These are phyloP conservation scores for Scatophagus argus DNA, from an alignment of 2,113 vertebrate species.

Conservation along the genomic window DNA sequence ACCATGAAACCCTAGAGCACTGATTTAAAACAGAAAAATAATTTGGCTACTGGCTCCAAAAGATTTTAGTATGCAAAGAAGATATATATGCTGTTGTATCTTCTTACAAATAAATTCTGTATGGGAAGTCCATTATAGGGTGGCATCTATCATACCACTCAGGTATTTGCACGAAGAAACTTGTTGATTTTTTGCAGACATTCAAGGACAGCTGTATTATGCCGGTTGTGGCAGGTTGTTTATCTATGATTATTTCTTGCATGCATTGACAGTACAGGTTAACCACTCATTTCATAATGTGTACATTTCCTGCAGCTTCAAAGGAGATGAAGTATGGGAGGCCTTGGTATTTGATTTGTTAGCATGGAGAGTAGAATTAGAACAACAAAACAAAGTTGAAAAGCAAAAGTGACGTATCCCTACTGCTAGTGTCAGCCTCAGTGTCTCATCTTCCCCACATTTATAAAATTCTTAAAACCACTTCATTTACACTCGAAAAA, in stretches of 20 bases:
- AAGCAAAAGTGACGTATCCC: neutral
- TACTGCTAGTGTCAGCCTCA: neutral
- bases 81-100: neutral
- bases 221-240: neutral
- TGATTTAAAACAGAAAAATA: no score
- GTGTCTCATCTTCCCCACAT: neutral
- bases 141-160: neutral
- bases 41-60: neutral
- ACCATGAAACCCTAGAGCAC: no score
- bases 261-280: neutral
- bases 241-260: neutral
- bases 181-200: neutral
- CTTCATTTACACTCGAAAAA: neutral
- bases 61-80: neutral
- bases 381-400: neutral
- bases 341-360: neutral
- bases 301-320: neutral
- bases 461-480: constrained; percentile 7
- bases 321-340: neutral
- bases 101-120: neutral
- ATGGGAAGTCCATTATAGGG: neutral
- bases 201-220: neutral
- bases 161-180: neutral
- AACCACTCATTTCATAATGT: neutral
- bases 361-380: neutral